Base-by-base conservation (phyloP, 2,888 invertebrate species). In the Leptinotarsa tumamoca region DNA sequence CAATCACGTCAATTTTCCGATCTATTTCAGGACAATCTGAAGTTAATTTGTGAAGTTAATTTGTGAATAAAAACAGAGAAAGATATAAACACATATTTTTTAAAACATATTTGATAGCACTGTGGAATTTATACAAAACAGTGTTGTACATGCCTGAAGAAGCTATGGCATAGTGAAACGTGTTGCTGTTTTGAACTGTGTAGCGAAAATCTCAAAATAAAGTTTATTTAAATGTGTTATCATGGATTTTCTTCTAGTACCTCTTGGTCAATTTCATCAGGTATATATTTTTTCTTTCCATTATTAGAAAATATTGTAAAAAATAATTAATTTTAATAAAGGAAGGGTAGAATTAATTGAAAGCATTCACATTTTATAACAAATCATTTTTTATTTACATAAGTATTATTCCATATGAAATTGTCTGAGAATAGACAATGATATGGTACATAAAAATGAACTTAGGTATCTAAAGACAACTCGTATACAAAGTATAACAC, bases 391-490 rank as follows among this genome's bases (percentile, higher is more conserved):
- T 75, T 63, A 63, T 63, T 27, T 75, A 72, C 67, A 72, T 56
- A 68, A 68, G 72, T 67, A 68, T 75, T 72, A 75, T 61, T 63
- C 72, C 72, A 72, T 68, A 75, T 56, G 72, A 54, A 54, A 63
- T 61, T 72, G 75, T 72, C 75, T 33, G 67, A 75, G 72, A 75
- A 75, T 75, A 63, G 75, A 75, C 75, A 75, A 72, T 61, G 17
- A 72, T 72, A 75, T 75, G 68, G 66, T 63, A 63, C n/a, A 63
- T 63, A 63, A 27, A 43, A 63, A 33, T 63, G 43, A 63, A 63
- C 63, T 63, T 63, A 63, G 63, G 63, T 43, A 63, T 63, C n/a
- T 63, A 58, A 14, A 61, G 21, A 61, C 61, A 61, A 63, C 63
- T 63, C 63, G 63, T 63, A 63, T 63, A 63, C 63, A 63, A 63